Evolutionary conservation across 2,113 vertebrate genomes (phyloP).

Genomic region (Dolichotis patagonum): DNA sequence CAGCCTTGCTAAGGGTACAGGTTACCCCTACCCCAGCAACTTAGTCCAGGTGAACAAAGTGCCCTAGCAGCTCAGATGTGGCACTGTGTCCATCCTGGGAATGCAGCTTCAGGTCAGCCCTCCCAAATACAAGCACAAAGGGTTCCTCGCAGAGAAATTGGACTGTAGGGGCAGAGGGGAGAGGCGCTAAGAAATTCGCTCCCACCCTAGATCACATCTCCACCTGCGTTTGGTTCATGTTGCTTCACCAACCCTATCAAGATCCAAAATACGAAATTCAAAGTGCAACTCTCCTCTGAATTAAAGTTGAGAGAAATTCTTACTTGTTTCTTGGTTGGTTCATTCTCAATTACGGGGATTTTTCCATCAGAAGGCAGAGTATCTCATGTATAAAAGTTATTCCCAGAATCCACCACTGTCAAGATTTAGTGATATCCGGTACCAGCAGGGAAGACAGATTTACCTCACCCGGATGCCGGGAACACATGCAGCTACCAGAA

Average conservation of each 20-base stretch:
- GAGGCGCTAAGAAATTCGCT: neutral
- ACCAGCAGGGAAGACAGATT: neutral
- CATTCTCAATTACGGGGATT: neutral
- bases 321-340: neutral
- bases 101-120: neutral
- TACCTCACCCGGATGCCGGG: neutral
- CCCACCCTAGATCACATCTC: neutral
- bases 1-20: neutral
- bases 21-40: neutral
- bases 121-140: neutral
- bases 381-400: neutral
- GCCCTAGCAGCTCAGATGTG: neutral
- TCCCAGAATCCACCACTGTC: neutral
- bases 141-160: neutral
- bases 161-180: fast-evolving
- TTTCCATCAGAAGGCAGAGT: neutral
- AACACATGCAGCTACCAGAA: neutral
- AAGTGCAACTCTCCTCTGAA: neutral
- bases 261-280: neutral
- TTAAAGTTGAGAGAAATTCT: neutral
- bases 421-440: neutral
- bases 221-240: neutral
- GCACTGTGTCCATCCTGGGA: neutral
- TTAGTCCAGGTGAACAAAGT: neutral
- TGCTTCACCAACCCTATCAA: neutral